Conservation (phyloP, 2,797 vertebrate genomes). For the Diplodus sargus region DNA sequence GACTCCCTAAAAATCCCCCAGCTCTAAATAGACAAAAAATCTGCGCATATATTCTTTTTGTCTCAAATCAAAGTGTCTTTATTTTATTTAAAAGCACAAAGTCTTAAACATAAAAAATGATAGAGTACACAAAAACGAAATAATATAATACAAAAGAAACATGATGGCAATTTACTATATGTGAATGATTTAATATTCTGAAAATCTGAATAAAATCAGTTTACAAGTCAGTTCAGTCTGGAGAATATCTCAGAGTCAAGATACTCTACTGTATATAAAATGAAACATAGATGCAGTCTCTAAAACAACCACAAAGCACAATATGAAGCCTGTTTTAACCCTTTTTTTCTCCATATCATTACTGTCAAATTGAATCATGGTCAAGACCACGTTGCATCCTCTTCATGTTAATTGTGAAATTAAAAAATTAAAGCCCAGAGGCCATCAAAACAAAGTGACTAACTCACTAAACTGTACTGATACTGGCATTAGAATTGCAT, state of each 20-base stretch:
- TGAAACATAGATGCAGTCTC: neutral
- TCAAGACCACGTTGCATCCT: slow-evolving; percentile 10
- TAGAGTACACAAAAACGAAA: no score
- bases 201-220: no score
- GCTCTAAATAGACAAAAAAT: slow-evolving; percentile 44
- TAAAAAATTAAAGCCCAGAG: neutral
- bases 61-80: slow-evolving; percentile 37
- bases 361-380: slow-evolving; percentile 21
- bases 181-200: no score
- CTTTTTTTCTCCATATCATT: slow-evolving; percentile 12
- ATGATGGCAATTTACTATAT: no score
- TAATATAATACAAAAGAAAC: no score
- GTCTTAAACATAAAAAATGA: slow-evolving; percentile 4
- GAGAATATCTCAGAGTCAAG: no score
- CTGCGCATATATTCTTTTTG: slow-evolving; percentile 57
- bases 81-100: slow-evolving; percentile 35
- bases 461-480: slow-evolving; percentile 36
- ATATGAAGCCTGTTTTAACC: neutral
- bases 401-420: neutral
- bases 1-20: slow-evolving; percentile 47
- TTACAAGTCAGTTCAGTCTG: no score
- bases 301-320: slow-evolving; percentile 4
- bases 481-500: slow-evolving; percentile 35
- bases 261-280: no score
- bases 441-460: slow-evolving; percentile 33